Evolutionary conservation across 2,888 invertebrate species (phyloP).

Genomic region (Barypeithes pellucidus): DNA sequence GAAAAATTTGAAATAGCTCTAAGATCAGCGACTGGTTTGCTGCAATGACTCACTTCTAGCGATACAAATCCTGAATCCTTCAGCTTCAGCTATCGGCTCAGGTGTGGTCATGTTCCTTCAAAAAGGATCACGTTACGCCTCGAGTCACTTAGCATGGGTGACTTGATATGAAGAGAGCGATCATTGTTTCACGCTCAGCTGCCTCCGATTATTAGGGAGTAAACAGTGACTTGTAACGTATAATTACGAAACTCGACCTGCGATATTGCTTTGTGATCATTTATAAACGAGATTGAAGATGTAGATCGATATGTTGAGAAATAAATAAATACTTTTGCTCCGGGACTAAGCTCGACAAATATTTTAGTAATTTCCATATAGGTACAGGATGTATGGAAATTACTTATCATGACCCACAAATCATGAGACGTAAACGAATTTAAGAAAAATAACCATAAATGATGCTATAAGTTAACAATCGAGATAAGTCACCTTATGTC

Average conservation of each 20-base stretch:
- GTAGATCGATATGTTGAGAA: neutral
- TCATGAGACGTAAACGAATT: no score
- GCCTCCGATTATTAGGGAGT: conserved; percentile 61
- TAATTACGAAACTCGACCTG: conserved; percentile 58
- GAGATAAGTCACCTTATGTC: no score
- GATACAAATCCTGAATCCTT: neutral
- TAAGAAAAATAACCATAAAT: no score
- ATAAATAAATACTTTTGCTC: neutral
- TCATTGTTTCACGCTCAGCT: conserved; percentile 66
- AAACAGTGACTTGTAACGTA: conserved; percentile 60
- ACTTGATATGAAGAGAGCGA: conserved; percentile 63
- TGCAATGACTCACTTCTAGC: neutral
- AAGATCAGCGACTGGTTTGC: no score
- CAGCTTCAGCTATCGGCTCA: conserved; percentile 57
- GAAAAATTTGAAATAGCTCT: no score
- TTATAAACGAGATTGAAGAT: conserved; percentile 28
- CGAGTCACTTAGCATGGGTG: conserved; percentile 59
- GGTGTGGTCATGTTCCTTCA: conserved; percentile 65
- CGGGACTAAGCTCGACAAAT: no score
- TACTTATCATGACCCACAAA: no score
- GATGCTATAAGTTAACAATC: no score
- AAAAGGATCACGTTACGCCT: conserved; percentile 64
- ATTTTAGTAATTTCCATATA: no score
- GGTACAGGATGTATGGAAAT: no score
- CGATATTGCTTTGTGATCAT: conserved; percentile 51